Conservation (phyloP, 2,888 invertebrate genomes). For the Rosalia funebris region DNA sequence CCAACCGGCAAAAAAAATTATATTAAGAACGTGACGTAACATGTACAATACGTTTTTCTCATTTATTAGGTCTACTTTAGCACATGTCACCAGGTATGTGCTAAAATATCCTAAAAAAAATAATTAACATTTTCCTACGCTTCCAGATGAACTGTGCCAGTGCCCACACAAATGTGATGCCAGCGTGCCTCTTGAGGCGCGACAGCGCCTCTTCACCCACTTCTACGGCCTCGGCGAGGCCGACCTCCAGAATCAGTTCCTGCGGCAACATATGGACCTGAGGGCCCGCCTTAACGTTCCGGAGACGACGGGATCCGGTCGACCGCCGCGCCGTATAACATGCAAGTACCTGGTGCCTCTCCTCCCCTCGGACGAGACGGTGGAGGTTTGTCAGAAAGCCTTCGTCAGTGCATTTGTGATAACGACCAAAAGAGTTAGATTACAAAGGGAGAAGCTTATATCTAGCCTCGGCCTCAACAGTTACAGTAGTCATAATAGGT, state of each 20-base stretch:
- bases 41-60: no score
- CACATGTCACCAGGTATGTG: no score
- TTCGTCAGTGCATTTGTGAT: constrained; percentile 68
- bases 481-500: constrained; percentile 61
- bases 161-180: constrained; percentile 68
- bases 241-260: constrained; percentile 65
- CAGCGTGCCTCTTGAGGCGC: constrained; percentile 63
- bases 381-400: constrained; percentile 66
- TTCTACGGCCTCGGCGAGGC: constrained; percentile 66
- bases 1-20: no score
- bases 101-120: no score
- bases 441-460: constrained; percentile 66
- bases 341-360: constrained; percentile 65
- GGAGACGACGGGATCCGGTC: constrained; percentile 56
- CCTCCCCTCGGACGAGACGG: constrained; percentile 51
- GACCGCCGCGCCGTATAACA: constrained; percentile 65
- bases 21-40: no score
- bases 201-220: constrained; percentile 64
- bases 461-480: constrained; percentile 63
- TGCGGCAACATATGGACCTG: constrained; percentile 66
- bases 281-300: constrained; percentile 62
- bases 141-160: constrained; percentile 66
- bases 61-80: no score
- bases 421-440: constrained; percentile 67
- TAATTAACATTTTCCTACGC: no score